A percentile compares a stretch with the other conserved stretches of the same genome.
phyloP scores from a whole-genome alignment of 2,113 vertebrate genomes.

The Neolamprologus ventralis region DNA sequence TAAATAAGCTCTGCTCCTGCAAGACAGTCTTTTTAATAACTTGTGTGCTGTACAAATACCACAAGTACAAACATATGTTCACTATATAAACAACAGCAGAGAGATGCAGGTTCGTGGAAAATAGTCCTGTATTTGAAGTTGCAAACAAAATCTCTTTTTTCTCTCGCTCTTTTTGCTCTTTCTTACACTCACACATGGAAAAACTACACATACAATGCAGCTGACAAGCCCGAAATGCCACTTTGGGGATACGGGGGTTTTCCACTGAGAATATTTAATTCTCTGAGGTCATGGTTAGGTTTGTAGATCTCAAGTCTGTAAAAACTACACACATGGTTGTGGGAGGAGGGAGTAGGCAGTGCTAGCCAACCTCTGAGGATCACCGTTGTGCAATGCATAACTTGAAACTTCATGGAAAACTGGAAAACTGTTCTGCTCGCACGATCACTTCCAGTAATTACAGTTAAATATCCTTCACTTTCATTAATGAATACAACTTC shows the following conservation, averaged over 20 bases:
- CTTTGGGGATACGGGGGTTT: constrained; percentile 42
- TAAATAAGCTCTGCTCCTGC: constrained; percentile 12
- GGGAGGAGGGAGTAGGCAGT: constrained; percentile 19
- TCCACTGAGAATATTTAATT: constrained; percentile 47
- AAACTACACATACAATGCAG: not conserved
- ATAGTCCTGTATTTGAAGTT: not conserved
- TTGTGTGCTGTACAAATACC: not conserved
- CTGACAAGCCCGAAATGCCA: constrained; percentile 18
- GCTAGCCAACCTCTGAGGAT: constrained; percentile 5
- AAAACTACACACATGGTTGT: constrained; percentile 32
- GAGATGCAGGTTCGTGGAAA: constrained; percentile 20
- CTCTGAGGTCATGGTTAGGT: constrained; percentile 53
- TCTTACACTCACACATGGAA: not conserved
- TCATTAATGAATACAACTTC: not conserved
- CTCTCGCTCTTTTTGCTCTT: not conserved
- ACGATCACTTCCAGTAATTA: not conserved
- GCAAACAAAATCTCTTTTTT: not conserved
- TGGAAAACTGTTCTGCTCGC: not conserved
- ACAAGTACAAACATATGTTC: not conserved
- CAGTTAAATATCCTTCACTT: not conserved
- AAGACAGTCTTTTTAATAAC: constrained; percentile 22
- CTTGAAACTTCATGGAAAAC: constrained; percentile 30
- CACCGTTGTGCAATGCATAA: constrained; percentile 3
- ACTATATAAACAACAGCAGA: not conserved
- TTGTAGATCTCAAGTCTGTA: constrained; percentile 36